phyloP scores from a whole-genome alignment of 2,113 vertebrate species.

The Furnarius figulus region DNA sequence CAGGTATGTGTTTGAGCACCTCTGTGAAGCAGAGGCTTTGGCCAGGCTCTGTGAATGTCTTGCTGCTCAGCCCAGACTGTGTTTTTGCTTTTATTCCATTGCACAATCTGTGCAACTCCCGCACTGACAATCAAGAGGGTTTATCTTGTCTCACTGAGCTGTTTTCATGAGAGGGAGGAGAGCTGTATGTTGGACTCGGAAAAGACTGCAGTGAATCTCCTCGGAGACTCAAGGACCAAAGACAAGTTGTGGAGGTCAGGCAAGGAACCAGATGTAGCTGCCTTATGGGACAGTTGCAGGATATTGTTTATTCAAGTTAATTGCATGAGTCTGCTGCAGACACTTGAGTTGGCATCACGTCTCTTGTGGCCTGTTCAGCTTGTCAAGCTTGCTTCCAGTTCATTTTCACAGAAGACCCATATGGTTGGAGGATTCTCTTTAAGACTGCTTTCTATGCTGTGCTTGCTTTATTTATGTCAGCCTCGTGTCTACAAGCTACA shows the following conservation, averaged over 20 bases:
- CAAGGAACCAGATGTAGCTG: background rate
- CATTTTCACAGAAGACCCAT: slow-evolving; percentile 16
- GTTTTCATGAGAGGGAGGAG: background rate
- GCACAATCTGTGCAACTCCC: background rate
- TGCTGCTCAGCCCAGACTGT: background rate
- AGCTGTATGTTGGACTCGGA: background rate
- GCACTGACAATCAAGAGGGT: background rate
- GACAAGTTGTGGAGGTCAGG: slow-evolving; percentile 6
- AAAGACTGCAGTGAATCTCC: background rate
- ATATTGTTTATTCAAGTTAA: slow-evolving; percentile 54
- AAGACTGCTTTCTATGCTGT: background rate
- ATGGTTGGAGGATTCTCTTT: slow-evolving; percentile 1
- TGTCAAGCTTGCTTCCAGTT: slow-evolving; percentile 54
- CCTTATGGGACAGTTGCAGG: slow-evolving; percentile 32
- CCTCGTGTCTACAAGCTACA: slow-evolving; percentile 14
- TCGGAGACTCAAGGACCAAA: background rate
- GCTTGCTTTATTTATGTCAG: slow-evolving; percentile 38
- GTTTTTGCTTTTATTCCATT: background rate
- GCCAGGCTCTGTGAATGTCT: background rate
- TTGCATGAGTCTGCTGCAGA: slow-evolving; percentile 25
- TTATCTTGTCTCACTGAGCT: background rate
- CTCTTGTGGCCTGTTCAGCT: slow-evolving; percentile 53
- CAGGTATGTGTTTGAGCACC: background rate
- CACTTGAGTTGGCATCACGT: slow-evolving; percentile 17
- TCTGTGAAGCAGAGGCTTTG: background rate